phyloP scores from a whole-genome alignment of 2,113 vertebrate genomes.

The Perognathus longimembris region DNA sequence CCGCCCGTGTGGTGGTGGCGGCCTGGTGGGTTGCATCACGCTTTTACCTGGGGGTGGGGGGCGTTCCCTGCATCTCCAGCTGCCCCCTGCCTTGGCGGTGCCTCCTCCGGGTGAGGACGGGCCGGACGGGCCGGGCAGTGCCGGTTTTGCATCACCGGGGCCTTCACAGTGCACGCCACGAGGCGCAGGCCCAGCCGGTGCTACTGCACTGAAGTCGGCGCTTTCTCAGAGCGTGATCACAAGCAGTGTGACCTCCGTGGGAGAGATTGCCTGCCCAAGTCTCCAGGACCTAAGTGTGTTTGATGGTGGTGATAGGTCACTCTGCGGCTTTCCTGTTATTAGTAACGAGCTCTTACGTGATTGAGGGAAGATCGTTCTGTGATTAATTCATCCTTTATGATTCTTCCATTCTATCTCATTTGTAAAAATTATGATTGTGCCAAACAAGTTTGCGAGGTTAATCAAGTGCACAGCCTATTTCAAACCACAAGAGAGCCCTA shows the following conservation, averaged over 20 bases:
- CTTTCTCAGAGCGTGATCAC: too few relatives aligned
- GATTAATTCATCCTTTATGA: conserved; percentile 76
- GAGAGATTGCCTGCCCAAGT: accelerated
- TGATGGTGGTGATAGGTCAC: too few relatives aligned
- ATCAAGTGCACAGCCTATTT: conserved; percentile 56
- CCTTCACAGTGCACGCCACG: accelerated
- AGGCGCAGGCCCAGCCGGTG: background rate
- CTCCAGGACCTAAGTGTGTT: background rate
- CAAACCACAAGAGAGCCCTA: conserved; percentile 53
- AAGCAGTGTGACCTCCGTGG: background rate
- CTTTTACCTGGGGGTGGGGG: too few relatives aligned
- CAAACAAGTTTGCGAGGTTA: conserved; percentile 65
- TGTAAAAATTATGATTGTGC: conserved; percentile 70
- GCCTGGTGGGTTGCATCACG: too few relatives aligned
- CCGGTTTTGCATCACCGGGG: background rate
- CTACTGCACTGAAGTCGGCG: too few relatives aligned
- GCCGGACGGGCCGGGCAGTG: too few relatives aligned
- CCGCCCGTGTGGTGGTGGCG: too few relatives aligned
- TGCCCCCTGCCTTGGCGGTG: too few relatives aligned
- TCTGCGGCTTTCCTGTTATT: too few relatives aligned
- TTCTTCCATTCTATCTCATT: conserved; percentile 65
- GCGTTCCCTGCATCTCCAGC: too few relatives aligned
- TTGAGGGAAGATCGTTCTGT: conserved; percentile 1
- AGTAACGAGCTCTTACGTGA: background rate
- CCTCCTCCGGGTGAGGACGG: too few relatives aligned